phyloP scores from a whole-genome alignment of 2,888 invertebrate species.

The Tenthredo livida region DNA sequence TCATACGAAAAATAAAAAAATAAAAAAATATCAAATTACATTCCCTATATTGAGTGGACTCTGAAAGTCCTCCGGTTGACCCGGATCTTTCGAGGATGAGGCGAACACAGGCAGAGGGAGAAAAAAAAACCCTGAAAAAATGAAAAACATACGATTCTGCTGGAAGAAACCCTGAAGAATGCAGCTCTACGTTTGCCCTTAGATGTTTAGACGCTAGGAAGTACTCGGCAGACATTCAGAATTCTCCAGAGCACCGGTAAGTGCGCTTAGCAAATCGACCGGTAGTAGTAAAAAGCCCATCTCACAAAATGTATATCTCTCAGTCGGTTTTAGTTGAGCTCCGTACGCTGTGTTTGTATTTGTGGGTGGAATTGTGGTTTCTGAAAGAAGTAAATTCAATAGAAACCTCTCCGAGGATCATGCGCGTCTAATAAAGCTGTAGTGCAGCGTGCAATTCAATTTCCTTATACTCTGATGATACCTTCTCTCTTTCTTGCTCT shows the following conservation, averaged over 20 bases:
- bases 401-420: slow-evolving; percentile 24
- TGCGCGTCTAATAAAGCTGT: slow-evolving; percentile 21
- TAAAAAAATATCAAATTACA: neutral
- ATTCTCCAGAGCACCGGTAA: slow-evolving; percentile 21
- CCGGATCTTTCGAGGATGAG: neutral
- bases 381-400: slow-evolving; percentile 21
- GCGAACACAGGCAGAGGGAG: neutral
- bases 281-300: slow-evolving; percentile 45
- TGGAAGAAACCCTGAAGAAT: neutral
- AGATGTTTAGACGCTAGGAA: neutral
- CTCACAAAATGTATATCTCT: neutral
- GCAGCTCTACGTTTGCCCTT: slow-evolving; percentile 8
- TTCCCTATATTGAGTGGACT: neutral
- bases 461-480: neutral
- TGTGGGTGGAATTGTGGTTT: slow-evolving; percentile 24
- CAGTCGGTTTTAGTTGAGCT: slow-evolving; percentile 22
- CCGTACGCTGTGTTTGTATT: slow-evolving; percentile 10
- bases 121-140: neutral
- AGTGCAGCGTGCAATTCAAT: slow-evolving; percentile 37
- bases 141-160: neutral
- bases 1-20: neutral
- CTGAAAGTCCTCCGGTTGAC: neutral
- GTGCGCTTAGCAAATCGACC: slow-evolving; percentile 45
- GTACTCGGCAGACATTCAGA: slow-evolving; percentile 29
- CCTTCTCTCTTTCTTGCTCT: neutral